Evolutionary conservation across 2,113 vertebrate species (phyloP).

Genomic region (Paradoxurus hermaphroditus): DNA sequence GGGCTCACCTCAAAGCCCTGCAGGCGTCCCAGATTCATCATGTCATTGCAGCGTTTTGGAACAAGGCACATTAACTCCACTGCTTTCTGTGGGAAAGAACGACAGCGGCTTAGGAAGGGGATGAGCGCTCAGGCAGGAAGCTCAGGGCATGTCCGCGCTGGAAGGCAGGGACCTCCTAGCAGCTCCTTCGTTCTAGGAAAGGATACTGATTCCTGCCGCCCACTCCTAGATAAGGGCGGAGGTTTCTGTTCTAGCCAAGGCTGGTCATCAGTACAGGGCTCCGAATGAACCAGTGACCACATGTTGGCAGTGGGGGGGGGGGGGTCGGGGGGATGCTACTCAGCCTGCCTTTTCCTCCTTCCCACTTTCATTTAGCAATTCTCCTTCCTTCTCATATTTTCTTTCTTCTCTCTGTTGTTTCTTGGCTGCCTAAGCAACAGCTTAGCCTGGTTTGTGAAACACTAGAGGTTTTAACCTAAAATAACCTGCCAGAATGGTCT

Average conservation of each 20-base stretch:
- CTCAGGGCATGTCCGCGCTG: neutral
- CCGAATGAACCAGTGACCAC: neutral
- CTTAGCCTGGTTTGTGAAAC: constrained; percentile 13
- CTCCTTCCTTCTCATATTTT: neutral
- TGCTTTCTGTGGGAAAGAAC: constrained; percentile 67
- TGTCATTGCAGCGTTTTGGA: constrained; percentile 98
- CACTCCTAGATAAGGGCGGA: neutral
- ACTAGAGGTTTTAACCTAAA: constrained; percentile 35
- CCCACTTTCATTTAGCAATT: neutral
- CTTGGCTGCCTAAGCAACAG: neutral
- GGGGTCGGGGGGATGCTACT: neutral
- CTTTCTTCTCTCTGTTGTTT: constrained; percentile 27
- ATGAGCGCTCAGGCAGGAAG: neutral
- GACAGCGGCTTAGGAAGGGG: neutral
- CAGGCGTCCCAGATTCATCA: constrained; percentile 98
- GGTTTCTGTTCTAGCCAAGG: neutral
- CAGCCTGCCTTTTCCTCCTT: neutral
- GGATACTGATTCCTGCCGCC: neutral
- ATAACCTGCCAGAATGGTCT: constrained; percentile 41
- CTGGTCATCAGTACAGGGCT: neutral
- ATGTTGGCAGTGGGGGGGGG: no score
- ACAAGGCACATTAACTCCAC: constrained; percentile 97
- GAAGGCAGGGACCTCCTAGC: neutral
- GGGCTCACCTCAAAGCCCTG: constrained; percentile 95
- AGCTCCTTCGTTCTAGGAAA: neutral